Percentiles rank a stretch among this genome's conserved stretches.
These are phyloP conservation scores for Hymenopus coronatus DNA, from an alignment of 2,888 invertebrate genomes.

Conservation along the genomic window DNA sequence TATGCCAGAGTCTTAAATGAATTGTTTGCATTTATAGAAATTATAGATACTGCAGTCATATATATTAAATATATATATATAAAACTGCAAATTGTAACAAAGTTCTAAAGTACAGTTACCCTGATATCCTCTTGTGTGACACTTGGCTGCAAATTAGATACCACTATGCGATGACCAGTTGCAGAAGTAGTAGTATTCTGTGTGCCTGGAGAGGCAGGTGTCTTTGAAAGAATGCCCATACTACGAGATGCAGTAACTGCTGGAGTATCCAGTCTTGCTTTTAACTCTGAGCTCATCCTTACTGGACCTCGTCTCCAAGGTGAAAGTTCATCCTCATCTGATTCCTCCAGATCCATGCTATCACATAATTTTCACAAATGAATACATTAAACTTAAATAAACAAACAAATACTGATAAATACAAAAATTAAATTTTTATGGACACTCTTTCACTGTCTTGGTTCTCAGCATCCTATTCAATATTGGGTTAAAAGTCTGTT, in stretches of 20 bases:
- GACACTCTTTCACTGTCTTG: too few relatives aligned
- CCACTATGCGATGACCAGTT: slow-evolving; percentile 79
- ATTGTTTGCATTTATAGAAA: too few relatives aligned
- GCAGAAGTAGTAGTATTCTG: slow-evolving; percentile 16
- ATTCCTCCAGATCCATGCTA: slow-evolving; percentile 20
- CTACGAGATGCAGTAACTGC: slow-evolving; percentile 40
- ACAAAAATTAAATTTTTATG: too few relatives aligned
- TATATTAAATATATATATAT: too few relatives aligned
- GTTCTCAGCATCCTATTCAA: too few relatives aligned
- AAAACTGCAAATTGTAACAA: not conserved
- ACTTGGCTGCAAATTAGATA: slow-evolving; percentile 82
- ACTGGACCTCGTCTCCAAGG: slow-evolving; percentile 1
- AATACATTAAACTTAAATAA: too few relatives aligned
- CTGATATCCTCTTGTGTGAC: slow-evolving; percentile 90
- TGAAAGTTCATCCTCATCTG: slow-evolving; percentile 28
- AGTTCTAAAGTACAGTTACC: slow-evolving; percentile 49
- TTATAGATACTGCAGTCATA: too few relatives aligned
- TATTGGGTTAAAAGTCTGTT: too few relatives aligned
- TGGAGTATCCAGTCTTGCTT: slow-evolving; percentile 50
- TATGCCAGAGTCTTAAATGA: too few relatives aligned
- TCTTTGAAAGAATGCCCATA: slow-evolving; percentile 41
- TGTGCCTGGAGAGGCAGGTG: not conserved
- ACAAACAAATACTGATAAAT: too few relatives aligned
- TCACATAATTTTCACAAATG: not conserved
- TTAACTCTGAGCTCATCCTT: slow-evolving; percentile 40